phyloP scores from a whole-genome alignment of 2,113 vertebrate species.

The Sylvia atricapilla region DNA sequence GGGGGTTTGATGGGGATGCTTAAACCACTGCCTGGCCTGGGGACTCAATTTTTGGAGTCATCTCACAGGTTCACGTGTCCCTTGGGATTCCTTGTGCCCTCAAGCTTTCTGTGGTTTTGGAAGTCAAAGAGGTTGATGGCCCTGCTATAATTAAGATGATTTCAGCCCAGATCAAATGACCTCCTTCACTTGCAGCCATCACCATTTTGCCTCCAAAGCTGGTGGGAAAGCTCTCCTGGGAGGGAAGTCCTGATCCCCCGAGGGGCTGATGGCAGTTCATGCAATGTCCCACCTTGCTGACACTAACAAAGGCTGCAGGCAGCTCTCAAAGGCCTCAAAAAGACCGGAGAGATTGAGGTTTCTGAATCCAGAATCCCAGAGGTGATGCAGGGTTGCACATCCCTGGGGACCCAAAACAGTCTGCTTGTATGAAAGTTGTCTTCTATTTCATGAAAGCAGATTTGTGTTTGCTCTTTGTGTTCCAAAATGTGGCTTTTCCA shows the following conservation, averaged over 20 bases:
- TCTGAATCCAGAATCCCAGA: not conserved
- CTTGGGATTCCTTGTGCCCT: not conserved
- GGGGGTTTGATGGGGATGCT: not conserved
- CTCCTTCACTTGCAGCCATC: not conserved
- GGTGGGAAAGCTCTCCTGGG: not conserved
- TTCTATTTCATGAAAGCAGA: not conserved
- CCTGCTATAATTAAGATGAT: not conserved
- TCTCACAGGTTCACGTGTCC: not conserved
- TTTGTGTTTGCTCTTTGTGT: not conserved
- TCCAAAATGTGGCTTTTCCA: rapidly evolving
- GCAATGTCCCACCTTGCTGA: rapidly evolving
- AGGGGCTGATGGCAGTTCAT: rapidly evolving
- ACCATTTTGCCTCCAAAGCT: not conserved
- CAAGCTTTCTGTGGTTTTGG: not conserved
- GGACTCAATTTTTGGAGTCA: not conserved
- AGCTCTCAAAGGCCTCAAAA: not conserved
- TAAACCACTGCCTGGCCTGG: not conserved
- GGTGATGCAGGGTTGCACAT: not conserved
- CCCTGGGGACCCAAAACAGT: not conserved
- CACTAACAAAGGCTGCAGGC: not conserved
- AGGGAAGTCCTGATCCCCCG: not conserved
- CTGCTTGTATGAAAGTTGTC: not conserved
- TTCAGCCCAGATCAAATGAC: not conserved
- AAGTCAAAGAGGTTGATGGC: not conserved
- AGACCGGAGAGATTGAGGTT: rapidly evolving